Evolutionary conservation across 53 echinoderm and acorn worm genomes (phyloP).

Genomic region (Actinopyga echinites): DNA sequence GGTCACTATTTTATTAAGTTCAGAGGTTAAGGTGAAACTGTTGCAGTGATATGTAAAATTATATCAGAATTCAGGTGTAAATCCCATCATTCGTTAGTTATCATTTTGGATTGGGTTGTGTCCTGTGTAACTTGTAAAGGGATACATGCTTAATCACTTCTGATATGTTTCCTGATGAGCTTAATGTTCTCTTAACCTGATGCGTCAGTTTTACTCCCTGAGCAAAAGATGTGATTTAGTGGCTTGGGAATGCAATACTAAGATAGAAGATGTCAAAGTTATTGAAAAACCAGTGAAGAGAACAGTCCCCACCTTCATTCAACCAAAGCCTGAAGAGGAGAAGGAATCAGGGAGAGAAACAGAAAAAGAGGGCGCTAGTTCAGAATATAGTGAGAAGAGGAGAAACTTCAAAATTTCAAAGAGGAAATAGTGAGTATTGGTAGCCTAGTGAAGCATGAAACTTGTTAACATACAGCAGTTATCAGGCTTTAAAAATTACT

Average conservation of each 20-base stretch:
- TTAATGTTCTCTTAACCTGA: too few species aligned
- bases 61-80: too few species aligned
- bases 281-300: conserved; percentile 26
- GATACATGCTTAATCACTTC: not conserved
- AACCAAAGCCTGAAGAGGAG: not conserved
- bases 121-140: too few species aligned
- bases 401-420: conserved; percentile 55
- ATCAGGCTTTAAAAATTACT: too few species aligned
- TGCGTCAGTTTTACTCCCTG: conserved; percentile 73
- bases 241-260: conserved; percentile 87
- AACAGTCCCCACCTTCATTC: conserved; percentile 21
- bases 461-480: too few species aligned
- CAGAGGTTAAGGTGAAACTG: too few species aligned
- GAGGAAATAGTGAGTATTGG: conserved; percentile 41
- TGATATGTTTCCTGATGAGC: not conserved
- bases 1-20: too few species aligned
- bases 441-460: too few species aligned
- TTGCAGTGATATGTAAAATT: too few species aligned
- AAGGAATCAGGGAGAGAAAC: conserved; percentile 28
- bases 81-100: too few species aligned
- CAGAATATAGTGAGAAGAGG: conserved; percentile 32
- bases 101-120: too few species aligned
- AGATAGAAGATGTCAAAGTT: conserved; percentile 66
- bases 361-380: conserved; percentile 28
- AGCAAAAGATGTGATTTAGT: conserved; percentile 75